phyloP scores from a whole-genome alignment of 2,888 invertebrate species.

The Hylaea fasciaria region DNA sequence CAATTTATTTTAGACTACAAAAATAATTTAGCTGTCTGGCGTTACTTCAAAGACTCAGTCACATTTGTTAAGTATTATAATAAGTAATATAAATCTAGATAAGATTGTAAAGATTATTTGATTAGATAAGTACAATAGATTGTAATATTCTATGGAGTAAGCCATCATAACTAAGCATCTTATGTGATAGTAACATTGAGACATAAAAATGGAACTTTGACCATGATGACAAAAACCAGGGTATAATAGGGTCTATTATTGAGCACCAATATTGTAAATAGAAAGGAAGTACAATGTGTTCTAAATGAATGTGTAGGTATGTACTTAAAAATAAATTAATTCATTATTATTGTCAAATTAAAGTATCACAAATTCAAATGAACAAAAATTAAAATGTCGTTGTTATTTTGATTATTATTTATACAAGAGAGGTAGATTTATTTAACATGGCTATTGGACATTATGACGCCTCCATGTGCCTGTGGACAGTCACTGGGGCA shows the following conservation, averaged over 20 bases:
- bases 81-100: conserved; percentile 27
- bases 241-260: conserved; percentile 13
- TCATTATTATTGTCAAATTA: conserved; percentile 19
- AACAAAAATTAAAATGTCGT: conserved; percentile 26
- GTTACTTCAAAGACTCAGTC: conserved; percentile 23
- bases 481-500: conserved; percentile 95
- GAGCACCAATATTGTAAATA: conserved; percentile 33
- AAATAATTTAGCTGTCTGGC: not conserved
- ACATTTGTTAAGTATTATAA: conserved; percentile 8
- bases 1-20: not conserved
- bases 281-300: conserved; percentile 3
- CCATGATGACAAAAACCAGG: conserved; percentile 19
- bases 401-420: conserved; percentile 40
- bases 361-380: conserved; percentile 43
- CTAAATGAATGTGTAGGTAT: conserved; percentile 1
- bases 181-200: conserved; percentile 1
- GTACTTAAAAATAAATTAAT: conserved; percentile 25
- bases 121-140: conserved; percentile 27
- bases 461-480: conserved; percentile 93
- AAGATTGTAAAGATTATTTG: conserved; percentile 28
- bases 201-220: conserved; percentile 14
- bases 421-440: conserved; percentile 66
- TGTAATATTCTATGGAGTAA: conserved; percentile 7
- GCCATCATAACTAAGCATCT: not conserved
- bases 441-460: conserved; percentile 39